Evolutionary conservation across 2,113 vertebrate species (phyloP).

Genomic region (Heloderma charlesbogerti): DNA sequence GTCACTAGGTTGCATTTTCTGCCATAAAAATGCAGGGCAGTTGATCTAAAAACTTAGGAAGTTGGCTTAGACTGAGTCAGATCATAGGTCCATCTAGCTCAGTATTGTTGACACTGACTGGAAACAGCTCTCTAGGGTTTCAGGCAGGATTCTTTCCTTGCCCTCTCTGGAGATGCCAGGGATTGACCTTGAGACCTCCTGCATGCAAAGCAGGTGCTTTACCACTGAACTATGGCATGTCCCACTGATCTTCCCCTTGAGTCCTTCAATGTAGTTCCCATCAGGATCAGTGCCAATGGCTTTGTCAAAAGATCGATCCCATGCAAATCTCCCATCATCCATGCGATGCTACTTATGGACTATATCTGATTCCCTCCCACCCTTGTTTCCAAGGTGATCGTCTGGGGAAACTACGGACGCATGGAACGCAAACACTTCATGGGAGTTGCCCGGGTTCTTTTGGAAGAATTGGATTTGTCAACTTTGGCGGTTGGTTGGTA

Average conservation of each 20-base stretch:
- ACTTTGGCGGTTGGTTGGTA: constrained; percentile 97
- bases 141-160: no score
- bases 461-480: constrained; percentile 98
- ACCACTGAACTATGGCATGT: no score
- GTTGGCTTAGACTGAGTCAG: no score
- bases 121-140: no score
- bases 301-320: neutral
- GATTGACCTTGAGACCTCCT: no score
- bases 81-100: no score
- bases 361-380: constrained; percentile 26
- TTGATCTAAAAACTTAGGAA: no score
- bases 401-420: constrained; percentile 97
- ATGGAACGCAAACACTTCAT: constrained; percentile 99
- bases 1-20: neutral
- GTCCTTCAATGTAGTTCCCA: neutral
- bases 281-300: neutral
- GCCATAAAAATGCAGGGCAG: no score
- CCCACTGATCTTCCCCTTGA: neutral
- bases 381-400: constrained; percentile 86
- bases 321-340: neutral
- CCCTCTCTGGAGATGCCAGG: no score
- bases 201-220: no score
- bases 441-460: constrained; percentile 94
- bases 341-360: neutral
- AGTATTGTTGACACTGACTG: no score